Percentiles rank a stretch among this genome's conserved stretches.
Conservation (phyloP, 1,140 invertebrate genomes). For the Trichonephila clavipes region DNA sequence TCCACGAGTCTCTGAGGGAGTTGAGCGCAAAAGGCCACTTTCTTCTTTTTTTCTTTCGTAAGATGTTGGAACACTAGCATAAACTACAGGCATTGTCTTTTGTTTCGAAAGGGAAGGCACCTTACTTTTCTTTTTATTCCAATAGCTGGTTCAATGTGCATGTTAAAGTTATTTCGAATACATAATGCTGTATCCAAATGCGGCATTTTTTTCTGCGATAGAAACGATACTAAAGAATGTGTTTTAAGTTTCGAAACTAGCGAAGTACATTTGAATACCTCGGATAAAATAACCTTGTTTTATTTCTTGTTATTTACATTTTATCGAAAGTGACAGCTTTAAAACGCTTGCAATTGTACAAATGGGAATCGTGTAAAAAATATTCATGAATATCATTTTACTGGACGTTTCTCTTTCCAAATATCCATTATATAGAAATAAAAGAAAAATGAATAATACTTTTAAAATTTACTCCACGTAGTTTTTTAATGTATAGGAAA, state of each 20-base stretch:
- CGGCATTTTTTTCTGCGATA: neutral
- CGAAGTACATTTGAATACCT: slow-evolving; percentile 17
- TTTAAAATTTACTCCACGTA: too few relatives aligned
- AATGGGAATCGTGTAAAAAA: neutral
- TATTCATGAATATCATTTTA: slow-evolving; percentile 18
- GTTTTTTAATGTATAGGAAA: too few relatives aligned
- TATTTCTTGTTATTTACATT: slow-evolving; percentile 39
- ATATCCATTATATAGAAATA: neutral
- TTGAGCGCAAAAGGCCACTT: slow-evolving; percentile 48
- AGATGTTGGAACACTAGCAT: slow-evolving; percentile 22
- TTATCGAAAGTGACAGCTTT: slow-evolving; percentile 38
- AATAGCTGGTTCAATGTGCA: slow-evolving; percentile 24
- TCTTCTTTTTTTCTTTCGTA: neutral
- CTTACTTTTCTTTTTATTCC: neutral
- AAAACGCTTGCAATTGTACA: slow-evolving; percentile 4
- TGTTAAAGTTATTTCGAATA: slow-evolving; percentile 41
- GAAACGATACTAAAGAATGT: slow-evolving; percentile 3
- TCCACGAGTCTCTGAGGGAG: slow-evolving; percentile 32
- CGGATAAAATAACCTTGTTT: slow-evolving; percentile 38
- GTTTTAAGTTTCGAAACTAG: slow-evolving; percentile 29
- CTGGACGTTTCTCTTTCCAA: neutral
- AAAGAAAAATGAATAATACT: neutral
- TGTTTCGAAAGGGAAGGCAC: slow-evolving; percentile 33
- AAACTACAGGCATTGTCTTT: slow-evolving; percentile 46
- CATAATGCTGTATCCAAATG: slow-evolving; percentile 33